Evolutionary conservation across 2,797 vertebrate species (phyloP).

Genomic region (Melanotaenia parkinsoni): DNA sequence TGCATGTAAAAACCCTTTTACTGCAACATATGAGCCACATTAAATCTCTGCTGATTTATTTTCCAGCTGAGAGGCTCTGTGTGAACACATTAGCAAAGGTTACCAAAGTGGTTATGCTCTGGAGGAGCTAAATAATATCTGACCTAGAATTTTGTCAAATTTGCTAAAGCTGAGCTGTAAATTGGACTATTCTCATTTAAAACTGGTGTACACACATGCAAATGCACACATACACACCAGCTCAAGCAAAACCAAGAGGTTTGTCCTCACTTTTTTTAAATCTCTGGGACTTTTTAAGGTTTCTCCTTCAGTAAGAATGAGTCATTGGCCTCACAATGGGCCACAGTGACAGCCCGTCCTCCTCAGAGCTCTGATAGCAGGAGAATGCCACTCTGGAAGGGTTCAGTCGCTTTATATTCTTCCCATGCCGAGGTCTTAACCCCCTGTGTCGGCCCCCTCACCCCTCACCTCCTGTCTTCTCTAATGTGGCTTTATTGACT

Average conservation of each 20-base stretch:
- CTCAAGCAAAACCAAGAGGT: constrained; percentile 54
- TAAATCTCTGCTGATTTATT: constrained; percentile 61
- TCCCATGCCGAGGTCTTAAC: constrained; percentile 69
- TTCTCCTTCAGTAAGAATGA: constrained; percentile 66
- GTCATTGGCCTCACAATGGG: constrained; percentile 74
- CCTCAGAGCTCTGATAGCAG: constrained; percentile 60
- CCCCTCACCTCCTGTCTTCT: constrained; percentile 75
- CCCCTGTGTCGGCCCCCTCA: constrained; percentile 67
- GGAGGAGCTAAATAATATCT: constrained; percentile 49
- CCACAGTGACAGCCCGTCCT: constrained; percentile 72
- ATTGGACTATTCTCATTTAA: constrained; percentile 38
- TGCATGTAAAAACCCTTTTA: constrained; percentile 61
- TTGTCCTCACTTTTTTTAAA: constrained; percentile 55
- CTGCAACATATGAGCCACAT: constrained; percentile 72
- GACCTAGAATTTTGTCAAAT: constrained; percentile 39
- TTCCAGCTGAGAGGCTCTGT: constrained; percentile 51
- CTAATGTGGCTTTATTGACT: constrained; percentile 86
- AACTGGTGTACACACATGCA: constrained; percentile 41
- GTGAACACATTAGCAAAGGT: constrained; percentile 46
- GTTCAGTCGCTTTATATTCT: constrained; percentile 72
- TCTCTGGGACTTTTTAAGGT: constrained; percentile 64
- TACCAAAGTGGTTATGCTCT: constrained; percentile 46
- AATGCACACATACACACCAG: constrained; percentile 43
- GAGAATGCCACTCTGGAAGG: constrained; percentile 69
- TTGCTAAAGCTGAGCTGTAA: constrained; percentile 23